Evolutionary conservation across 2,888 invertebrate genomes (phyloP).

Genomic region (Hoplodrina ambigua): DNA sequence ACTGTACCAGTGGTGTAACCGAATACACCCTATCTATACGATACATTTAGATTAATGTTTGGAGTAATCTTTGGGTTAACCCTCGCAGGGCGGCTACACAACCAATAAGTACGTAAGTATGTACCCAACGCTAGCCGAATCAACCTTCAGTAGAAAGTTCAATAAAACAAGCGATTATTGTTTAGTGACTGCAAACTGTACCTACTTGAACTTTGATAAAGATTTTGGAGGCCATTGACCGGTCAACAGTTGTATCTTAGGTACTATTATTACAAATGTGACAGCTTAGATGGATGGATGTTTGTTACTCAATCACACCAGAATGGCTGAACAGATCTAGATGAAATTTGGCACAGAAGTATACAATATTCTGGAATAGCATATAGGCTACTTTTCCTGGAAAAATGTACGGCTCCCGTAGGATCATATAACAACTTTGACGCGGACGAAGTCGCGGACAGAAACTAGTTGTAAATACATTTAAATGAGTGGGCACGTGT

Average conservation of each 20-base stretch:
- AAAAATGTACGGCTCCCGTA: no score
- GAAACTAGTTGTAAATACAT: slow-evolving; percentile 18
- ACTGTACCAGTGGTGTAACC: neutral
- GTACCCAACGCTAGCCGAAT: slow-evolving; percentile 33
- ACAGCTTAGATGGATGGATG: no score
- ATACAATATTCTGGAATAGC: no score
- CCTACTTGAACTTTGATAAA: slow-evolving; percentile 49
- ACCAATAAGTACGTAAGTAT: slow-evolving; percentile 16
- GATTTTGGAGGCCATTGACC: slow-evolving; percentile 49
- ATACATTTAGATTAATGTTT: slow-evolving; percentile 9
- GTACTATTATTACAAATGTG: no score
- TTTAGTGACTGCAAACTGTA: slow-evolving; percentile 24
- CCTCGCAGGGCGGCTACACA: slow-evolving; percentile 4
- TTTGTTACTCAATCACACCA: no score
- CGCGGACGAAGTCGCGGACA: no score
- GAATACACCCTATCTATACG: slow-evolving; percentile 1
- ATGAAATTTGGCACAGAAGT: no score
- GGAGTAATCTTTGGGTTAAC: slow-evolving; percentile 16
- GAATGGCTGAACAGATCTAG: no score
- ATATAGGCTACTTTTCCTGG: no score
- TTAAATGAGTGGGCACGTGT: slow-evolving; percentile 19
- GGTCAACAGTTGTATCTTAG: slow-evolving; percentile 12
- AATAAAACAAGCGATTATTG: slow-evolving; percentile 32
- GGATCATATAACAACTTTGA: no score
- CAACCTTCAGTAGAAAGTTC: slow-evolving; percentile 50